Evolutionary conservation across 1,140 invertebrate genomes (phyloP).

Genomic region (Atta cephalotes): DNA sequence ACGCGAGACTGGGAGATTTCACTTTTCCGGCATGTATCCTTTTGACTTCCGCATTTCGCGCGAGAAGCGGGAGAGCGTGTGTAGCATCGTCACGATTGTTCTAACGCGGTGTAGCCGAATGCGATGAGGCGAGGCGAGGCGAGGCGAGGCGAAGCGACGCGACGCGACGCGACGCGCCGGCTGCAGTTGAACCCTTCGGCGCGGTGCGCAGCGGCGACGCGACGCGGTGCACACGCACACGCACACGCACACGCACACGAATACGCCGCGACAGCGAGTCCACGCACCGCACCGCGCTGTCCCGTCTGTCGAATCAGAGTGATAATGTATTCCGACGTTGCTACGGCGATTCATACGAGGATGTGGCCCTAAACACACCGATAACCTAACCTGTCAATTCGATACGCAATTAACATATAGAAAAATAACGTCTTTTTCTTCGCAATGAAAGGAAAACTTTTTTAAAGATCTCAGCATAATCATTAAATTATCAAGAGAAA

Average conservation of each 20-base stretch:
- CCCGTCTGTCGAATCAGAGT: conserved; percentile 75
- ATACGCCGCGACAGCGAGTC: conserved; percentile 42
- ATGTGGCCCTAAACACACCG: conserved; percentile 77
- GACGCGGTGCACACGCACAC: conserved; percentile 1
- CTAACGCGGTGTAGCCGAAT: conserved; percentile 27
- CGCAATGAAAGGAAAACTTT: neutral
- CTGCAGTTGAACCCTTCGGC: conserved; percentile 5
- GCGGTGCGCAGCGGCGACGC: neutral
- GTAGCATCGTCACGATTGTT: conserved; percentile 19
- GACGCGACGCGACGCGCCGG: conserved; percentile 13
- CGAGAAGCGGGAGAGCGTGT: neutral
- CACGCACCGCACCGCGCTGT: conserved; percentile 50
- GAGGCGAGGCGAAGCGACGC: neutral
- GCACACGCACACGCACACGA: neutral
- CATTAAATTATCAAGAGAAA: neutral
- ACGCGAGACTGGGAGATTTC: neutral
- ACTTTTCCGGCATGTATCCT: neutral
- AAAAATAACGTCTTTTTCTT: neutral
- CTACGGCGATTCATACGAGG: conserved; percentile 78
- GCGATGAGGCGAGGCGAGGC: neutral
- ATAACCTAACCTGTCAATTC: conserved; percentile 82
- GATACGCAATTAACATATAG: neutral
- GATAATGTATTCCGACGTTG: conserved; percentile 82
- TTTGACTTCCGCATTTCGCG: conserved; percentile 17
- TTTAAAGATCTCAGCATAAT: neutral